Evolutionary conservation across 2,888 invertebrate species (phyloP), one percentile per base, ranked within the genome.

Genomic region (Chrysolina haemoptera): DNA sequence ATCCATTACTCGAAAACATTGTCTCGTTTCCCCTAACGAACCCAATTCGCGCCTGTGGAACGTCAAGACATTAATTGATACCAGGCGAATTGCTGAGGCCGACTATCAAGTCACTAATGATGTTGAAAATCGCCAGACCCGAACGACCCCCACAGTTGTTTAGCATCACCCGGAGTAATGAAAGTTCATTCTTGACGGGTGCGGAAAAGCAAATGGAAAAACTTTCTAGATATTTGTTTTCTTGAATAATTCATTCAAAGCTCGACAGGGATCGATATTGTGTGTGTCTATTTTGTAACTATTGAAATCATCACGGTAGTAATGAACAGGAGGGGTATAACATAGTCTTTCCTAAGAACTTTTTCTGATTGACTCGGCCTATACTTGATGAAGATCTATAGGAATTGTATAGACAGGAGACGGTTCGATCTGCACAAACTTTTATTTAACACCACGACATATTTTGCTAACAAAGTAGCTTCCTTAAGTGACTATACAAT

Each of bases 71-170:
- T 59, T 59, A 59, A 59, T 27, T 59, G 59, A 27, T 35, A 59
- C 14, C n/a, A 59, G 12, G 14, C n/a, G 27, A 59, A 59, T 59
- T 59, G 59, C 14, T 5, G 27, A 53, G 59, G 59, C 14, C 27
- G 59, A 22, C 59, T 35, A 59, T 59, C 59, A 59, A 27, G 59
- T 59, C 59, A 22, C 59, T 59, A 59, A 59, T 59, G 59, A 59
- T 12, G 59, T 59, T 35, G 59, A 59, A 35, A 59, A 59, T 59
- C 59, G 14, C 59, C 59, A 59, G 59, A 59, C 27, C 35, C 16
- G 59, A 59, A 59, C 59, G 59, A 59, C 59, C 27, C 11, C 22
- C 27, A 27, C 59, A 59, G 59, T 59, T 59, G n/a, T 35, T 27
- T 46, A 12, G 14, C 12, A 14, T 46, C 46, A 46, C 14, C 14